These are phyloP conservation scores for Rhinatrema bivittatum DNA, from an alignment of 2,797 vertebrate genomes.

Conservation along the genomic window DNA sequence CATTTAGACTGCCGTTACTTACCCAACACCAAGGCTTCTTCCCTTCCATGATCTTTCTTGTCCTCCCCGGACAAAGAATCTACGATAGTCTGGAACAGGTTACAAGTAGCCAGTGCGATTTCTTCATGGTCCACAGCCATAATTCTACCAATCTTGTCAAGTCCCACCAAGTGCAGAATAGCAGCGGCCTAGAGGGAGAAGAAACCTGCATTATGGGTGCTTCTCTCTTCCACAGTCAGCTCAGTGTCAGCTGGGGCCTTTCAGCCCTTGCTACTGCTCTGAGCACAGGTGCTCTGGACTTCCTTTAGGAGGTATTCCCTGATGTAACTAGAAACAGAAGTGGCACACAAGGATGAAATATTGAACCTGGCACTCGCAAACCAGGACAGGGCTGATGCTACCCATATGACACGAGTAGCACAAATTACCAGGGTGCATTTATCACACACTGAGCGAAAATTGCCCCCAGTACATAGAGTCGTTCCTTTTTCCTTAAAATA, in stretches of 20 bases:
- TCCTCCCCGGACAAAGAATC: conserved; percentile 82
- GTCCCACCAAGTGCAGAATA: conserved; percentile 69
- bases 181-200: conserved; percentile 69
- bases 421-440: no score
- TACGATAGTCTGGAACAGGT: conserved; percentile 80
- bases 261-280: background rate
- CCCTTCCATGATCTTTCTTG: conserved; percentile 76
- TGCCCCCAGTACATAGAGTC: no score
- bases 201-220: background rate
- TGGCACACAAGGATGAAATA: no score
- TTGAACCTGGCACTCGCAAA: no score
- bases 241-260: background rate
- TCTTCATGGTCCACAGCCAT: conserved; percentile 86
- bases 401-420: no score
- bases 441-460: no score
- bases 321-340: no score
- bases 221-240: no score
- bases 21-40: conserved; percentile 85
- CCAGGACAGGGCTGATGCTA: no score
- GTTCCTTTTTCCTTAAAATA: no score
- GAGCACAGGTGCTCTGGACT: background rate
- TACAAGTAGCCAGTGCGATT: conserved; percentile 76
- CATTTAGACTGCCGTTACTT: no score
- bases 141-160: conserved; percentile 78
- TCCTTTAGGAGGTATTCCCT: no score